A percentile compares a stretch with the other conserved stretches of the same genome.
Conservation (phyloP, 2,888 invertebrate genomes). For the Leucania comma region DNA sequence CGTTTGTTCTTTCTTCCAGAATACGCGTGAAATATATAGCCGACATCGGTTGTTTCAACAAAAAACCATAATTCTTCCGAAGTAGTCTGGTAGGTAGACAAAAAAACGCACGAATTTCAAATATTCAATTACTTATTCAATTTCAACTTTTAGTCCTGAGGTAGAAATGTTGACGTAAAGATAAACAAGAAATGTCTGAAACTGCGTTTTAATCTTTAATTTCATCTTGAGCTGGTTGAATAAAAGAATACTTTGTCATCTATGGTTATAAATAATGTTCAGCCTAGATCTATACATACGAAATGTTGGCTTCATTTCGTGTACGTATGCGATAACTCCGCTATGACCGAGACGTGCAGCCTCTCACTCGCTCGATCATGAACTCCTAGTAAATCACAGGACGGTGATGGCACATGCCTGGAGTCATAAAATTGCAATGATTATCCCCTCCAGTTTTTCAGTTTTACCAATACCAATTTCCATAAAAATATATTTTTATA, state of each 20-base stretch:
- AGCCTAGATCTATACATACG: neutral
- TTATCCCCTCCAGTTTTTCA: slow-evolving; percentile 10
- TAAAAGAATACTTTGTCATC: neutral
- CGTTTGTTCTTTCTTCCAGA: slow-evolving; percentile 2
- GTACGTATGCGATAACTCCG: neutral
- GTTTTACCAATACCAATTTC: slow-evolving; percentile 15
- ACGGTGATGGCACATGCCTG: slow-evolving; percentile 15
- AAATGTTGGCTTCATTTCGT: neutral
- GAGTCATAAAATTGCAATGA: slow-evolving; percentile 39
- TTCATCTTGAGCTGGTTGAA: slow-evolving; percentile 21
- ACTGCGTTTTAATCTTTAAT: slow-evolving; percentile 32
- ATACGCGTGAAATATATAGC: slow-evolving; percentile 4
- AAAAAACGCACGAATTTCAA: slow-evolving; percentile 15
- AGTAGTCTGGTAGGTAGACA: neutral
- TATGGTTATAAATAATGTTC: neutral
- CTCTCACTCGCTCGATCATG: slow-evolving; percentile 26
- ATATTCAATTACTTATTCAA: slow-evolving; percentile 16
- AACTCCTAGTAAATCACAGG: slow-evolving; percentile 40
- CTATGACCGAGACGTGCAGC: slow-evolving; percentile 24
- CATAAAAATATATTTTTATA: slow-evolving; percentile 22
- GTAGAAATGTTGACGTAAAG: slow-evolving; percentile 26
- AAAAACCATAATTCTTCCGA: slow-evolving; percentile 4
- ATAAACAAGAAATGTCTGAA: slow-evolving; percentile 16
- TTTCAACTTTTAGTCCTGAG: slow-evolving; percentile 32
- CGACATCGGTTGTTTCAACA: slow-evolving; percentile 2